Conservation (phyloP, 2,113 vertebrate genomes). For the Heterocephalus glaber region DNA sequence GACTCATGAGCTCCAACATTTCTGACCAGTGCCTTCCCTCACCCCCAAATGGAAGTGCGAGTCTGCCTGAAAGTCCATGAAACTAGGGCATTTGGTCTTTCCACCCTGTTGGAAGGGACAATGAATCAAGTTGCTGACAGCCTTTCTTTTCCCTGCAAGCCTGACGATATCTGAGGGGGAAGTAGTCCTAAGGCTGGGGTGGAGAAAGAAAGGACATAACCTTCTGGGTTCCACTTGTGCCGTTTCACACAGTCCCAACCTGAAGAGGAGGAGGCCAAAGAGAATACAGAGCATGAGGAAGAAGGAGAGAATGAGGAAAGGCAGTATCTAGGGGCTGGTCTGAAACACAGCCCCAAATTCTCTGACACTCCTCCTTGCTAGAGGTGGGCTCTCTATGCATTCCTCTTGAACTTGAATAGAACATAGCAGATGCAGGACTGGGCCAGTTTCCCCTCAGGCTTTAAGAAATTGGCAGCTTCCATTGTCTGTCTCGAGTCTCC, state of each 20-base stretch:
- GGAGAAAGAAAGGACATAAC: neutral
- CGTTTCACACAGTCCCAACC: neutral
- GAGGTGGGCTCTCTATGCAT: neutral
- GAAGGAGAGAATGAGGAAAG: neutral
- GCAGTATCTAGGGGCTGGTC: neutral
- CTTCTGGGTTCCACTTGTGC: neutral
- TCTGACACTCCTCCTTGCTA: neutral
- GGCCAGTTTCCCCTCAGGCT: neutral
- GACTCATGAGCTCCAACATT: accelerated
- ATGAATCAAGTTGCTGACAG: neutral
- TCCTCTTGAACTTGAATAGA: neutral
- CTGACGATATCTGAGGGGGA: neutral
- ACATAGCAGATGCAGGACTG: accelerated
- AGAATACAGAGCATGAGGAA: neutral
- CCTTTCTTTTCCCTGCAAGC: neutral
- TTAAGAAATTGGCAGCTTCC: neutral
- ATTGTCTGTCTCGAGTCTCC: neutral
- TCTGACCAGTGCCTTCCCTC: accelerated
- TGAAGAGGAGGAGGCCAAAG: neutral
- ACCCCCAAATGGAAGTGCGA: too few species aligned
- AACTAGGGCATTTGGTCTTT: neutral
- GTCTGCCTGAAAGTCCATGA: neutral
- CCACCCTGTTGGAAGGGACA: neutral
- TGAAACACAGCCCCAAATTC: neutral
- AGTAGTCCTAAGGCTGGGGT: accelerated